phyloP scores from a whole-genome alignment of 2,113 vertebrate genomes.

The Probosciger aterrimus region DNA sequence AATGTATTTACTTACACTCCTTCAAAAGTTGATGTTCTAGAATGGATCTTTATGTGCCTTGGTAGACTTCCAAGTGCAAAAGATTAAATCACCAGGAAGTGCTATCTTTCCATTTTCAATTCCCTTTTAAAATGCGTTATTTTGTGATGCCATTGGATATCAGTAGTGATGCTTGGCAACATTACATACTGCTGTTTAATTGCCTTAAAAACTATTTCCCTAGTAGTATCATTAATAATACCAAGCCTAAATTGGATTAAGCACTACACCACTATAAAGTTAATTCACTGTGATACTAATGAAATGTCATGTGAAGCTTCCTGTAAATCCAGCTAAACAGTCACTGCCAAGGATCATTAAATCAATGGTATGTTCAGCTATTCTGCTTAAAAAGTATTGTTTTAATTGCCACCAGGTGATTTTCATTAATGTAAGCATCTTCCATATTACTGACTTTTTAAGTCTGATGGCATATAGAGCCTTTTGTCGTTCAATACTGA shows the following conservation, averaged over 20 bases:
- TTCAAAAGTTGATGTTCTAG: conserved; percentile 18
- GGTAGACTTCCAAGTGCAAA: conserved; percentile 54
- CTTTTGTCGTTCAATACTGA: not conserved
- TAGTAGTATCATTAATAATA: conserved; percentile 67
- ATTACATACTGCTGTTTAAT: conserved; percentile 70
- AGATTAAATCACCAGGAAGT: conserved; percentile 59
- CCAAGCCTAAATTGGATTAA: conserved; percentile 69
- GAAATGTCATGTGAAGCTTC: conserved; percentile 71
- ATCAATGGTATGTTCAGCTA: conserved; percentile 55
- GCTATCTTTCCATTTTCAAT: conserved; percentile 39
- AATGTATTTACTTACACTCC: conserved; percentile 27
- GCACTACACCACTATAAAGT: conserved; percentile 68
- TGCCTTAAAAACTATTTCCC: conserved; percentile 72
- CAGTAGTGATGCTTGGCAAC: conserved; percentile 49
- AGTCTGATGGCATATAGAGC: not conserved
- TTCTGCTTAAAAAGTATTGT: conserved; percentile 55
- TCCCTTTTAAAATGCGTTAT: conserved; percentile 21
- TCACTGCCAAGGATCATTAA: conserved; percentile 66
- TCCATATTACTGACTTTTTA: not conserved
- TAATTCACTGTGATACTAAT: conserved; percentile 73
- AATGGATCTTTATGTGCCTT: conserved; percentile 39
- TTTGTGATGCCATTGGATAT: conserved; percentile 58
- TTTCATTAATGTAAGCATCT: conserved; percentile 47
- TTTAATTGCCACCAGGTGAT: conserved; percentile 68
- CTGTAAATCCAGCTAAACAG: conserved; percentile 68